Evolutionary conservation across 2,888 invertebrate genomes (phyloP).

Genomic region (Dugesia japonica): DNA sequence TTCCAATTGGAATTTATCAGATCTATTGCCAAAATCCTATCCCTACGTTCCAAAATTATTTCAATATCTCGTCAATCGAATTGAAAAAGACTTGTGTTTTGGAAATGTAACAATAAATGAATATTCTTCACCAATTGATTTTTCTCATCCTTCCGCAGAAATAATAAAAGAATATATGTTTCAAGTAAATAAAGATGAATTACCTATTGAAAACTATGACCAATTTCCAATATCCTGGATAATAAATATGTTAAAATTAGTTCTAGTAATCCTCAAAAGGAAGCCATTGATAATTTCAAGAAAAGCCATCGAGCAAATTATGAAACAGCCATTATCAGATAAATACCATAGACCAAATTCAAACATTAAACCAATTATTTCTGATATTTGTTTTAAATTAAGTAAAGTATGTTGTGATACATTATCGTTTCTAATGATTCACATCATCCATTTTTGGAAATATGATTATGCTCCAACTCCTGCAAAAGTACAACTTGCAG

Average conservation of each 20-base stretch:
- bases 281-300: not conserved
- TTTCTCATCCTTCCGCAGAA: not conserved
- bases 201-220: not conserved
- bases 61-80: not conserved
- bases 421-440: not conserved
- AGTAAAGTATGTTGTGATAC: constrained; percentile 3
- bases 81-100: not conserved
- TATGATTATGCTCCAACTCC: constrained; percentile 2
- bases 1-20: not conserved
- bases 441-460: constrained; percentile 4
- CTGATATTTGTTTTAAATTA: not conserved
- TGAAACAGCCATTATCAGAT: not conserved
- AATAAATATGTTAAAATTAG: not conserved
- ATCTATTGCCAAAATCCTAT: not conserved
- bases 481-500: not conserved
- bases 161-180: not conserved
- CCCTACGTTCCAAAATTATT: not conserved
- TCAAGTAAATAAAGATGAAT: not conserved
- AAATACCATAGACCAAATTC: constrained; percentile 8
- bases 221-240: not conserved
- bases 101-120: not conserved
- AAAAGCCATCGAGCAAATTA: not conserved
- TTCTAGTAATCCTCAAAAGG: not conserved
- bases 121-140: not conserved
- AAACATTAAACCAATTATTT: not conserved